Base-by-base conservation (phyloP, 2,113 vertebrate species). In the Isichthys henryi region DNA sequence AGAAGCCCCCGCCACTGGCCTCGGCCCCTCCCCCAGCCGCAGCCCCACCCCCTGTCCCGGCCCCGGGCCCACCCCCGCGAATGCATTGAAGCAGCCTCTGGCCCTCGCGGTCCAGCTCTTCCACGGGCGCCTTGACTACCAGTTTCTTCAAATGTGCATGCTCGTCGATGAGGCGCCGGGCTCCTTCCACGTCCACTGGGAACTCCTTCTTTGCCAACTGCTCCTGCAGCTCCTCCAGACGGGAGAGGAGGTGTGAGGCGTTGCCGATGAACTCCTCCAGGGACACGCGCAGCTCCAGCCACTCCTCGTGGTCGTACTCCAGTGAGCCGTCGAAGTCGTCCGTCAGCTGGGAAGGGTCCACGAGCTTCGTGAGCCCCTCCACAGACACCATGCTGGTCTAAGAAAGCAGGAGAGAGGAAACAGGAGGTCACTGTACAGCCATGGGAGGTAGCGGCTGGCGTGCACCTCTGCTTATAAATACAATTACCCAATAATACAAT, bases 351-450 rank as follows among this genome's bases (percentile, higher is more conserved):
- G 98, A 99, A 23, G 97, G 98, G 94, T 99, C 98, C 27, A 99
- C 97, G 1, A 99, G 96, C 89, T 98, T 98, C 0, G 98, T 97
- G 91, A 99, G 96, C 39, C 98, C 98, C 93, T 99, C 98, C 93
- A 99, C 98, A 0, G 98, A 99, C 89, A 99, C 98, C 97, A 99
- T 97, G 93, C 97, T 99, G 43, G 98, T 99, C 98, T 99, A 93
- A 85, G 84, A 88, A 89, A 88, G 82, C 48, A 93, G 19, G n/a
- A 88, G 45, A 91, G 6, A 89, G 52, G 48, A 23, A 43, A 45
- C 10, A 21, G 21, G 17, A 43, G 35, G 74, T 77, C 74, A 39
- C 74, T 13, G 1, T 2, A 77, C 31, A 5, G 70, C 31, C 31
- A 1, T 4, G 11, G 35, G 17, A 3, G 35, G 1, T 0, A 43